phyloP scores from a whole-genome alignment of 2,113 vertebrate genomes.

The Merops nubicus region DNA sequence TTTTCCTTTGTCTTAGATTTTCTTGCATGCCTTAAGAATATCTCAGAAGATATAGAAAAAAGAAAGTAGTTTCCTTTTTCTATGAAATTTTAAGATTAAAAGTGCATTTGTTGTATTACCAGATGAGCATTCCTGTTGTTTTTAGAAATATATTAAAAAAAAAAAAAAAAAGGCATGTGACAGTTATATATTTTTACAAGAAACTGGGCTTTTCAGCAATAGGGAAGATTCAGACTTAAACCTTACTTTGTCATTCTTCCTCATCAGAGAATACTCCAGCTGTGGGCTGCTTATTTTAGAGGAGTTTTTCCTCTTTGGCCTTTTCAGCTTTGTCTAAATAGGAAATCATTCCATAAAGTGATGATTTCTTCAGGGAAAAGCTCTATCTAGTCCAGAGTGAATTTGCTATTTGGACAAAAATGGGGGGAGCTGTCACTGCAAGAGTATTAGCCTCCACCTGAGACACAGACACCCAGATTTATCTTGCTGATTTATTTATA shows the following conservation, averaged over 20 bases:
- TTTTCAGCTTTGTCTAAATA: neutral
- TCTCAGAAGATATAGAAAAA: too few relatives aligned
- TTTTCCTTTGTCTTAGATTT: too few relatives aligned
- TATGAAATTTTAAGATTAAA: neutral
- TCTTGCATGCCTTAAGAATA: neutral
- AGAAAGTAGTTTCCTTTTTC: neutral
- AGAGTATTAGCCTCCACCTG: neutral
- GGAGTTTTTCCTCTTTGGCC: neutral
- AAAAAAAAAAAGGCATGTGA: neutral
- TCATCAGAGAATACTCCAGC: neutral
- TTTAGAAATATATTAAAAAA: neutral
- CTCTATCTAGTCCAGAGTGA: neutral
- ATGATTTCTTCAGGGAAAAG: neutral
- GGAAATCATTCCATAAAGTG: neutral
- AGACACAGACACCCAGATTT: neutral
- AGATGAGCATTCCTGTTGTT: neutral
- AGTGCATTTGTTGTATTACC: neutral
- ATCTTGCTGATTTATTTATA: neutral
- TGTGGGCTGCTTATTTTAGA: neutral
- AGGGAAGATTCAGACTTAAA: neutral
- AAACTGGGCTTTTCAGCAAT: neutral
- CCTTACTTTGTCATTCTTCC: neutral
- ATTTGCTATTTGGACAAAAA: neutral
- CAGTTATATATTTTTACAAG: neutral
- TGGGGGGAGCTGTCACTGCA: neutral